Conservation (phyloP, 2,888 invertebrate genomes). For the Biston betularia region DNA sequence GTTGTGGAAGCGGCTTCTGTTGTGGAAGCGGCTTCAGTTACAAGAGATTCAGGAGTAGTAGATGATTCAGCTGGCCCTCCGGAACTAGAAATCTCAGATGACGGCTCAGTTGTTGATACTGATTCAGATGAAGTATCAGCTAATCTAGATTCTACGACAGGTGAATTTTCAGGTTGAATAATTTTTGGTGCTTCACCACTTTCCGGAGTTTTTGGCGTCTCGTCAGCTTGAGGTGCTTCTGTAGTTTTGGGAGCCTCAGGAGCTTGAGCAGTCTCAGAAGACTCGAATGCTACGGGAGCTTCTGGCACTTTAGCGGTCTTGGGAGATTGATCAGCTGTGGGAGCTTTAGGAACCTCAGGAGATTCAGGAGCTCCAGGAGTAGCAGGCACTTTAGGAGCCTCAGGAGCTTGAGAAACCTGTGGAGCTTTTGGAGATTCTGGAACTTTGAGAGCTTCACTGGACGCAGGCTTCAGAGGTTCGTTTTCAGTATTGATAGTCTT, state of each 20-base stretch:
- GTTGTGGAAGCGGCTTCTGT: too few species aligned
- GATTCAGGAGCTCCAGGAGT: neutral
- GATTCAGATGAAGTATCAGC: slow-evolving; percentile 25
- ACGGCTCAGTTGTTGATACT: slow-evolving; percentile 13
- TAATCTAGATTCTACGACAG: slow-evolving; percentile 24
- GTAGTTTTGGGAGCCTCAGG: neutral
- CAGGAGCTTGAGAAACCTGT: neutral
- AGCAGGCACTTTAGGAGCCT: slow-evolving; percentile 3
- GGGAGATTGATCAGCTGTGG: neutral
- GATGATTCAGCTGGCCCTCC: slow-evolving; percentile 30
- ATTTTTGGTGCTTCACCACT: neutral
- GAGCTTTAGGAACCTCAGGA: neutral
- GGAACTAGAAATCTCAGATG: slow-evolving; percentile 24
- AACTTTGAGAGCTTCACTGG: slow-evolving; percentile 9
- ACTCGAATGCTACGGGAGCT: neutral
- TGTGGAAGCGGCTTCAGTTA: too few species aligned
- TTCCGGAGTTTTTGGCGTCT: neutral
- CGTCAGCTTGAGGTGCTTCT: neutral
- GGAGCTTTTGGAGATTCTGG: slow-evolving; percentile 2
- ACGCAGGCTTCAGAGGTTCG: slow-evolving; percentile 43
- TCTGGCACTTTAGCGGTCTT: slow-evolving; percentile 1
- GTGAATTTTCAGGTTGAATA: slow-evolving; percentile 5
- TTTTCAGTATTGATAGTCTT: slow-evolving; percentile 58
- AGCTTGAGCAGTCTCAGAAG: neutral
- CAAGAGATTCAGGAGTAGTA: slow-evolving; percentile 34